Conservation (phyloP, 1,140 invertebrate species). For the Drosophila pruinosa region DNA sequence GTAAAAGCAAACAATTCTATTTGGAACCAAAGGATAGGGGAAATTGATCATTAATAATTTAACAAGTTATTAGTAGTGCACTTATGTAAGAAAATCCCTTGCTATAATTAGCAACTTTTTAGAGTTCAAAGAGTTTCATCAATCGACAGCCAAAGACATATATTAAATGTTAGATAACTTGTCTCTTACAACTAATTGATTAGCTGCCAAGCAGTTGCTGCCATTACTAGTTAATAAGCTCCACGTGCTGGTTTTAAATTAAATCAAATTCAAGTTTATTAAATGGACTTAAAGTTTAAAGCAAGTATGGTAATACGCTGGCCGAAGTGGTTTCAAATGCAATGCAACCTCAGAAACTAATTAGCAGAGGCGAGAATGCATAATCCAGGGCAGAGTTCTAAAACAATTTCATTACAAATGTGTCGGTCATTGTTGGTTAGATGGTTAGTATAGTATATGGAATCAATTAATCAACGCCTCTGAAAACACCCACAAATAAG, state of each 20-base stretch:
- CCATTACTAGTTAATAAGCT: too few relatives aligned
- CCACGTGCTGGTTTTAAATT: too few relatives aligned
- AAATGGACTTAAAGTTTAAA: conserved; percentile 14
- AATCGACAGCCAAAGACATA: too few relatives aligned
- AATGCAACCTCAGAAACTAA: conserved; percentile 68
- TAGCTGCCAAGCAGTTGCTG: background rate
- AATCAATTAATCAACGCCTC: conserved; percentile 68
- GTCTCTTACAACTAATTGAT: too few relatives aligned
- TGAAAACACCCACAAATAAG: conserved; percentile 44
- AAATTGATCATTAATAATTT: background rate
- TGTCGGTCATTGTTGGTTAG: background rate
- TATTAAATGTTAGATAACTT: too few relatives aligned
- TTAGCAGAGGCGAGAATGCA: conserved; percentile 45
- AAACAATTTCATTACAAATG: conserved; percentile 19
- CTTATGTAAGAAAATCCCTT: too few relatives aligned
- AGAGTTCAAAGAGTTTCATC: too few relatives aligned
- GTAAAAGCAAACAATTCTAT: too few relatives aligned
- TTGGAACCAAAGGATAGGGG: too few relatives aligned
- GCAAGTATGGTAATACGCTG: conserved; percentile 8
- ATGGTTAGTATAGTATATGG: conserved; percentile 12
- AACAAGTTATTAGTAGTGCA: too few relatives aligned
- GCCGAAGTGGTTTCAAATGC: conserved; percentile 2
- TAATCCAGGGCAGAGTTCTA: conserved; percentile 7
- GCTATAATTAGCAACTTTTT: too few relatives aligned
- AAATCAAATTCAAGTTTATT: background rate